Evolutionary conservation across 2,113 vertebrate species (phyloP).

Genomic region (Choloepus hoffmanni): DNA sequence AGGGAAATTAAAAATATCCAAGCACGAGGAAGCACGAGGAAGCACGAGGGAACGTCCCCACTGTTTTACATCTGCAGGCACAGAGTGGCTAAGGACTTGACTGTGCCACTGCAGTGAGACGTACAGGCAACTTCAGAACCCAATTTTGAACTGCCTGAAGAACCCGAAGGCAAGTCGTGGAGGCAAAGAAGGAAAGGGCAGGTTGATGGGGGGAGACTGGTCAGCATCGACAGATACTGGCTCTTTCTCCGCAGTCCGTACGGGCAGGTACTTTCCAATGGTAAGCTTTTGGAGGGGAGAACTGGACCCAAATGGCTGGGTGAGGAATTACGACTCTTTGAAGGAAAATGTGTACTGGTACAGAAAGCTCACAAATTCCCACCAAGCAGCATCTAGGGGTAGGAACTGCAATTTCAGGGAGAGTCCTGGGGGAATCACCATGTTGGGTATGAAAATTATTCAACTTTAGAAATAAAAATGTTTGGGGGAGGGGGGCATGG

Average conservation of each 20-base stretch:
- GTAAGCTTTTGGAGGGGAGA: background rate
- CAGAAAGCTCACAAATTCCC: background rate
- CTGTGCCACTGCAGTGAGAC: background rate
- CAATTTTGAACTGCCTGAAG: background rate
- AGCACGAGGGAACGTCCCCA: background rate
- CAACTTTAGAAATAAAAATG: background rate
- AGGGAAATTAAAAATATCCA: background rate
- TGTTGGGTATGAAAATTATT: fast-evolving
- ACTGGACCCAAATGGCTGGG: fast-evolving
- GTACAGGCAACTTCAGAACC: background rate
- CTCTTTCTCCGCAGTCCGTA: background rate
- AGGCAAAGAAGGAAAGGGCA: background rate
- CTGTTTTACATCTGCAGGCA: background rate
- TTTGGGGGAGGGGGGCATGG: fast-evolving
- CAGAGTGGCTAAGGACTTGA: background rate
- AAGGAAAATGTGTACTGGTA: background rate
- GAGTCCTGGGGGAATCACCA: too few relatives aligned
- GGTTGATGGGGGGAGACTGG: fast-evolving
- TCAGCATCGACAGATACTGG: fast-evolving
- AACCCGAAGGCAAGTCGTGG: background rate
- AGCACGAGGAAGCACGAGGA: background rate
- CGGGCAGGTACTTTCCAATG: background rate
- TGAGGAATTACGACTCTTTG: background rate
- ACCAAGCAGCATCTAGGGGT: background rate
- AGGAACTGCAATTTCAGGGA: background rate